These are phyloP conservation scores for Helicolenus hilgendorfi DNA, from an alignment of 2,797 vertebrate genomes.

Conservation along the genomic window DNA sequence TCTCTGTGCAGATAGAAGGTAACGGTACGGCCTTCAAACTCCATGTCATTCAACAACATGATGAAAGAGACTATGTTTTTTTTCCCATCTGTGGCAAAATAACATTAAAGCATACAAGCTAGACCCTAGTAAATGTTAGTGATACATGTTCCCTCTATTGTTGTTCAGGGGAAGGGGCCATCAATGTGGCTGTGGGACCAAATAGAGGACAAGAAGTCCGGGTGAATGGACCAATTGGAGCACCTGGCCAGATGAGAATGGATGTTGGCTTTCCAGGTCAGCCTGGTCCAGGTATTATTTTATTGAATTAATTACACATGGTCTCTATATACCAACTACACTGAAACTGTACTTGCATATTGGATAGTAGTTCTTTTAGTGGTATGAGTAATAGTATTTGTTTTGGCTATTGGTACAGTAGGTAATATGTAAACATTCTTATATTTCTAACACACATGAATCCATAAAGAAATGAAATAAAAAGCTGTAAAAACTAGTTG, in stretches of 20 bases:
- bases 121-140: background rate
- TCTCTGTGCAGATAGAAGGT: conserved; percentile 99
- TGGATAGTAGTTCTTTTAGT: background rate
- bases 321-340: background rate
- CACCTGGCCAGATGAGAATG: conserved; percentile 93
- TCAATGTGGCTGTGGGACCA: conserved; percentile 95
- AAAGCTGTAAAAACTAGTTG: background rate
- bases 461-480: background rate
- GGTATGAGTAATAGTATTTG: background rate
- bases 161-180: conserved; percentile 96
- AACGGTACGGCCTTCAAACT: conserved; percentile 10
- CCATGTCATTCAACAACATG: background rate
- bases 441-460: background rate
- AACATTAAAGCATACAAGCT: background rate
- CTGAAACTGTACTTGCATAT: background rate
- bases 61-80: background rate
- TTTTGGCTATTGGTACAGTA: background rate
- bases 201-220: conserved; percentile 96
- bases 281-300: conserved; percentile 92
- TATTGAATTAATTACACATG: background rate
- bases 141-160: background rate
- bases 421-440: background rate
- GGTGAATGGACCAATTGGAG: conserved; percentile 96
- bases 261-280: conserved; percentile 94
- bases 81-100: background rate